These are phyloP conservation scores for Geococcyx californianus DNA, from an alignment of 2,113 vertebrate genomes.

Conservation along the genomic window DNA sequence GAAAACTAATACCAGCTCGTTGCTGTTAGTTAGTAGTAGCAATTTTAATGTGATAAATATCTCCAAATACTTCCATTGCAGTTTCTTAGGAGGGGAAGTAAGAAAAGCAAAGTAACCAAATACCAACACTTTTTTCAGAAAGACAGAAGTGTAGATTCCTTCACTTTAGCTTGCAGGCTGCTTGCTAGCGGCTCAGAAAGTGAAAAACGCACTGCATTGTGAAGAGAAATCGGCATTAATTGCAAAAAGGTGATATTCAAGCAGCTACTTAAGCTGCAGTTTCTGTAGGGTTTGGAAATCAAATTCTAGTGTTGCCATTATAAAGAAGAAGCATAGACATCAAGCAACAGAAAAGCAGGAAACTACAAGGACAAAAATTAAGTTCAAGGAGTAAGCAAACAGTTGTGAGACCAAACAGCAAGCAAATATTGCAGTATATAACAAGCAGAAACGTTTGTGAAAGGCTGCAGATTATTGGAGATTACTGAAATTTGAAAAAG, in stretches of 20 bases:
- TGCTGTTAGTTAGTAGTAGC: not conserved
- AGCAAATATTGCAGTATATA: not conserved
- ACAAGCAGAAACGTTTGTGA: not conserved
- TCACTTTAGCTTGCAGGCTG: not conserved
- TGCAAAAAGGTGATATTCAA: not conserved
- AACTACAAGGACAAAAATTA: not conserved
- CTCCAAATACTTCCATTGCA: not conserved
- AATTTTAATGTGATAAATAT: not conserved
- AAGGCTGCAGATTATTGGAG: not conserved
- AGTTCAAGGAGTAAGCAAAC: not conserved
- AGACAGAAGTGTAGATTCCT: not conserved
- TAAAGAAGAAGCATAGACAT: not conserved
- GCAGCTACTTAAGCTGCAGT: not conserved
- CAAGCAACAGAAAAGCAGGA: not conserved
- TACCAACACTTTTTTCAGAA: not conserved
- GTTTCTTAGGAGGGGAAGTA: not conserved
- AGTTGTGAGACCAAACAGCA: not conserved
- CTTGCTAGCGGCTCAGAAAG: not conserved
- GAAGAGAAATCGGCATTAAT: not conserved
- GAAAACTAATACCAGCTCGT: not conserved
- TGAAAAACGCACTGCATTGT: not conserved
- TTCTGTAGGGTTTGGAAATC: not conserved
- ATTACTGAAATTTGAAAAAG: not conserved
- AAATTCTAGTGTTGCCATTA: not conserved
- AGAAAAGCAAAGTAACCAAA: not conserved